Conservation (phyloP, 92 coral and sea anemone species). For the Blastomussa wellsi region DNA sequence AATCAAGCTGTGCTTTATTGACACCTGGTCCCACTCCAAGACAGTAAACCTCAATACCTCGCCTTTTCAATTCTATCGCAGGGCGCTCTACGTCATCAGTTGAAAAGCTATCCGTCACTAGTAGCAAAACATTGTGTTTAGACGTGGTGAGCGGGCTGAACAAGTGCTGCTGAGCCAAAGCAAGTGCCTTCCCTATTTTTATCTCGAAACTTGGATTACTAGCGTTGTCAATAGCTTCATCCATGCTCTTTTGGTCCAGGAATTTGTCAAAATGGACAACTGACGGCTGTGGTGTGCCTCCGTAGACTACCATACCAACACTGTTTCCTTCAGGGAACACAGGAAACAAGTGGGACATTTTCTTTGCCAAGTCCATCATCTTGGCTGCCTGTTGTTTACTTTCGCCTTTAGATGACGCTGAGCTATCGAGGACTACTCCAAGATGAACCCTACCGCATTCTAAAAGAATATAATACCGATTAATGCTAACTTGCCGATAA, state of each 20-base stretch:
- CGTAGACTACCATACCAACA: constrained; percentile 89
- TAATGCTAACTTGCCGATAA: neutral
- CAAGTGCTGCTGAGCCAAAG: constrained; percentile 71
- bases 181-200: constrained; percentile 79
- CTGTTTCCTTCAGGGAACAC: constrained; percentile 77
- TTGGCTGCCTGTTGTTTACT: constrained; percentile 61
- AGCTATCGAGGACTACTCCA: constrained; percentile 89
- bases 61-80: constrained; percentile 75
- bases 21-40: constrained; percentile 84
- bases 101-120: constrained; percentile 91
- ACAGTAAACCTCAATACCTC: constrained; percentile 86
- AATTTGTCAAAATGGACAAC: constrained; percentile 79
- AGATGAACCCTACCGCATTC: constrained; percentile 84
- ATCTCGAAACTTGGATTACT: constrained; percentile 78
- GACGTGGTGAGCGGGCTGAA: constrained; percentile 66
- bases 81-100: constrained; percentile 87
- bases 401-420: constrained; percentile 70
- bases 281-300: constrained; percentile 81
- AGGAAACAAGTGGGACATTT: constrained; percentile 75
- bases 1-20: constrained; percentile 72
- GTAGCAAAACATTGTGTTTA: constrained; percentile 72
- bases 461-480: constrained; percentile 3
- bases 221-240: constrained; percentile 86
- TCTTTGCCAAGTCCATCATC: constrained; percentile 84
- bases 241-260: constrained; percentile 77